These are phyloP conservation scores for Diaprepes abbreviatus DNA, from an alignment of 2,888 invertebrate species.

Conservation along the genomic window DNA sequence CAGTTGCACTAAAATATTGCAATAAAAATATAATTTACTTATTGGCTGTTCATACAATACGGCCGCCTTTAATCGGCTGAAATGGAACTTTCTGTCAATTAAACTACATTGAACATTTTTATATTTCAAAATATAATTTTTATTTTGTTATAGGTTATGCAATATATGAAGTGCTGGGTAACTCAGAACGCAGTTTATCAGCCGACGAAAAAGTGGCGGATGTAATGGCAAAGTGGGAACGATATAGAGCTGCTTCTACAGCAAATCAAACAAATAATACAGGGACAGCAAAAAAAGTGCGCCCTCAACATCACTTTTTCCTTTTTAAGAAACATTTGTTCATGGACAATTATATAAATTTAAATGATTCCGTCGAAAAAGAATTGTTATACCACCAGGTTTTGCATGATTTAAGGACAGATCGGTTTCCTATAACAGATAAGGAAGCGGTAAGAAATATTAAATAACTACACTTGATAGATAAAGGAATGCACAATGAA, in stretches of 20 bases:
- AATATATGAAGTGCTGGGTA: conserved; percentile 91
- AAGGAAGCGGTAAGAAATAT: conserved; percentile 86
- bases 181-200: conserved; percentile 86
- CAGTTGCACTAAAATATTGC: too few species aligned
- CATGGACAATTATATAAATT: conserved; percentile 83
- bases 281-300: conserved; percentile 63
- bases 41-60: too few species aligned
- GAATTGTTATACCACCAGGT: conserved; percentile 95
- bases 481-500: too few species aligned
- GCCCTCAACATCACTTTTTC: conserved; percentile 76
- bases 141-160: conserved; percentile 79
- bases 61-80: too few species aligned
- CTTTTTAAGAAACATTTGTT: conserved; percentile 88
- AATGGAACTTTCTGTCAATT: too few species aligned
- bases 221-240: conserved; percentile 96
- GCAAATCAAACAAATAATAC: conserved; percentile 65
- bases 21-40: too few species aligned
- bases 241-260: conserved; percentile 79
- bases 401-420: conserved; percentile 89
- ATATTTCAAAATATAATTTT: neutral
- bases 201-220: conserved; percentile 93
- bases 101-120: too few species aligned
- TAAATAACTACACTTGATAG: neutral
- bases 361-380: conserved; percentile 90
- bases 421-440: conserved; percentile 92